Base-by-base conservation (phyloP, 2,888 invertebrate genomes). In the Lamproptera curius region DNA sequence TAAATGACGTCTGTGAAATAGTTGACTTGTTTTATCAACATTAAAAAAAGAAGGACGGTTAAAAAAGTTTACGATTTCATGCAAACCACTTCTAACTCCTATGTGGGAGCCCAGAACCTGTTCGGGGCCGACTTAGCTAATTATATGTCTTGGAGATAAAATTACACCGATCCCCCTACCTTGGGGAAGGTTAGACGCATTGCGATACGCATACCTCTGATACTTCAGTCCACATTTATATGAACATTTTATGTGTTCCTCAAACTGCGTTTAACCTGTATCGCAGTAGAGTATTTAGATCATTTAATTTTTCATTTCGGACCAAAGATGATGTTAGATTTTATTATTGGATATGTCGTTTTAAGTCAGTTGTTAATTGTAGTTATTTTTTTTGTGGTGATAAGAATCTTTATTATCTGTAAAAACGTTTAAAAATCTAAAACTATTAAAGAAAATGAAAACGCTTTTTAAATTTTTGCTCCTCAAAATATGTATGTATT, bases 21-120 rank as follows among this genome's bases (percentile, higher is more conserved):
- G 40, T 46, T 13, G 46, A 35, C 41, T 41, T 41, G 35, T 26
- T 35, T 40, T 35, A 35, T 41, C 26, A 28, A 26, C 17, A 46
- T 16, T 46, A 41, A 41, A 46, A 36, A 9, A 14, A 40, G 23
- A 34, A 39, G 35, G 17, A 28, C 11, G 17, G 13, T 28, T 35
- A 41, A 36, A 46, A 46, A 28, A 17, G 35, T 46, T 46, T 41
- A 46, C 35, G 28, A 16, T 41, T 40, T 40, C 39, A 40, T 26
- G 16, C 35, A 35, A 35, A 16, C 35, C 40, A 16, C 31, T 31
- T 31, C 11, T 31, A 31, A 31, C 2, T 31, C 11, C 5, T 9
- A 2, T 31, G 31, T 35, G 35, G 33, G 26, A n/a, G 15, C 34
- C 31, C 16, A 14, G 33, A 34, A 45, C 38, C 39, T 34, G 39